A percentile compares a stretch with the other conserved stretches of the same genome.
These are phyloP conservation scores for Pandemis cinnamomeana DNA, from an alignment of 2,888 invertebrate species.

Conservation along the genomic window DNA sequence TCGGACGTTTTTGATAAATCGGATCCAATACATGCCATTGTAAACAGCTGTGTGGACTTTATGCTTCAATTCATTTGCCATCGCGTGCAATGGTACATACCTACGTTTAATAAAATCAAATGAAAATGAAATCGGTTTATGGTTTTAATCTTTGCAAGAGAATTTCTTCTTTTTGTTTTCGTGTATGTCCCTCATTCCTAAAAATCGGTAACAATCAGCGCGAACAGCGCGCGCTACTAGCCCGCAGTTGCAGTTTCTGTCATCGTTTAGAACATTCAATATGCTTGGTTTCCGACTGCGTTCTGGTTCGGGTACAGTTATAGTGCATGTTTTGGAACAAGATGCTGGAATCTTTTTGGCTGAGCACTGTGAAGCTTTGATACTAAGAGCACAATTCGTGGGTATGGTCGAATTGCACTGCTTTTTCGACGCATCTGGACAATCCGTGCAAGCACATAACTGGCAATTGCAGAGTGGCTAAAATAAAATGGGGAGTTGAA, in stretches of 20 bases:
- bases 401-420: conserved; percentile 2
- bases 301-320: conserved; percentile 28
- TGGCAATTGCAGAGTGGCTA: conserved; percentile 63
- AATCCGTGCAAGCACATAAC: conserved; percentile 52
- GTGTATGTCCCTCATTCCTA: conserved; percentile 47
- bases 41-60: conserved; percentile 42
- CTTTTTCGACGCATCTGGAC: conserved; percentile 55
- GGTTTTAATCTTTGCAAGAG: conserved; percentile 42
- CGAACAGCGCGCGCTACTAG: conserved; percentile 56
- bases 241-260: conserved; percentile 57
- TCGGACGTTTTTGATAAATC: conserved; percentile 43
- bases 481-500: conserved; percentile 43
- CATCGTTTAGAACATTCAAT: conserved; percentile 49
- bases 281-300: neutral
- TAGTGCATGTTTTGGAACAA: conserved; percentile 31
- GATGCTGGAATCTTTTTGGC: conserved; percentile 28
- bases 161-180: neutral
- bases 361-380: conserved; percentile 1
- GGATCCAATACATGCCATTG: conserved; percentile 44
- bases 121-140: conserved; percentile 40
- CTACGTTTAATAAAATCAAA: conserved; percentile 47
- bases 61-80: conserved; percentile 41
- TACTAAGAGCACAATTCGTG: neutral
- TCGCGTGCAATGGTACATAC: neutral
- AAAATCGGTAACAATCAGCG: conserved; percentile 54